Conservation (phyloP, 2,888 invertebrate species). For the Merodon equestris region DNA sequence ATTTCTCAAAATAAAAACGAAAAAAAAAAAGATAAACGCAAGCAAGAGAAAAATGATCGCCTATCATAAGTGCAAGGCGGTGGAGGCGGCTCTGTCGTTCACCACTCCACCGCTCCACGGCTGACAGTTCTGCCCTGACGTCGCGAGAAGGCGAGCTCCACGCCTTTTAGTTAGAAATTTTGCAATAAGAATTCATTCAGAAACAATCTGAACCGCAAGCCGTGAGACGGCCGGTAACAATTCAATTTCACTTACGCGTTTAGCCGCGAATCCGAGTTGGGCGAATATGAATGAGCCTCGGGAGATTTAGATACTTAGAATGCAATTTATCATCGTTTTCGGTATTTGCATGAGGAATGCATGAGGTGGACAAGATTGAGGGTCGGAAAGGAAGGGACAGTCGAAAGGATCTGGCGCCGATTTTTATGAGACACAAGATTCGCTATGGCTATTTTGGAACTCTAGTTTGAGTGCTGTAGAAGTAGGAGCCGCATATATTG, state of each 20-base stretch:
- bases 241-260: constrained; percentile 52
- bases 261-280: no score
- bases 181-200: constrained; percentile 56
- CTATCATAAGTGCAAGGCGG: constrained; percentile 51
- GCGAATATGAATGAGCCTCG: constrained; percentile 39
- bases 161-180: constrained; percentile 62
- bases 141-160: constrained; percentile 36
- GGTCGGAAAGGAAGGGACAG: no score
- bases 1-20: constrained; percentile 59
- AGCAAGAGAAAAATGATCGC: constrained; percentile 31
- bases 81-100: constrained; percentile 6
- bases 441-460: no score
- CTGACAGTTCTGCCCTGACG: constrained; percentile 45
- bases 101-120: constrained; percentile 24
- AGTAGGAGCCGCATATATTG: no score
- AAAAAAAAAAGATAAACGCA: constrained; percentile 7
- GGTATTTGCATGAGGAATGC: constrained; percentile 42
- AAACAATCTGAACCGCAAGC: constrained; percentile 42
- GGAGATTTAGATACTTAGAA: constrained; percentile 57
- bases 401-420: no score
- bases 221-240: constrained; percentile 16
- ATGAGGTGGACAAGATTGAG: no score
- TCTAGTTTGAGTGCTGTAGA: no score
- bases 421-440: no score
- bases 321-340: constrained; percentile 47